Percentiles rank a stretch among this genome's conserved stretches.
phyloP scores from a whole-genome alignment of 2,113 vertebrate species.

The Nibea coibor region DNA sequence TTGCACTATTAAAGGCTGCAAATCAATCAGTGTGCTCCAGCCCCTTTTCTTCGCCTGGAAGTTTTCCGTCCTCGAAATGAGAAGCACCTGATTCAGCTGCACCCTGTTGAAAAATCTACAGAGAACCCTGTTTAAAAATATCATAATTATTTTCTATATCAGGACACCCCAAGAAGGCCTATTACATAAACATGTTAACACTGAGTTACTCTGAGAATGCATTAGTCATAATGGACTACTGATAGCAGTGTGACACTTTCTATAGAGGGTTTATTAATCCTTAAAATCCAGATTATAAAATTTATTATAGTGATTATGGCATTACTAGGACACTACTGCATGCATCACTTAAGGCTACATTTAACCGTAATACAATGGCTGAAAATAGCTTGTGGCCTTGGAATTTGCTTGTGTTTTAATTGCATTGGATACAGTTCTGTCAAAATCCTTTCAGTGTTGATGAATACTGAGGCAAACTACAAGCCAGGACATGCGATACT shows the following conservation, averaged over 20 bases:
- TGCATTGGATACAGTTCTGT: constrained; percentile 60
- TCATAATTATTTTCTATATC: neutral
- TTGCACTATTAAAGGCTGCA: neutral
- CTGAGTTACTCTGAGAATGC: constrained; percentile 11
- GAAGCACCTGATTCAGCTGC: neutral
- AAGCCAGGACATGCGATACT: constrained; percentile 38
- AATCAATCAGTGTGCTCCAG: too few relatives aligned
- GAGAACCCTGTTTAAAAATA: neutral
- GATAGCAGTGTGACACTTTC: constrained; percentile 24
- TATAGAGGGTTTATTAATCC: constrained; percentile 35
- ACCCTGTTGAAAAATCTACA: neutral
- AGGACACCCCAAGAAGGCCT: neutral
- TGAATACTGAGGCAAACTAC: constrained; percentile 18
- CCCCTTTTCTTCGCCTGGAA: neutral
- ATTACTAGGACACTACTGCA: constrained; percentile 12
- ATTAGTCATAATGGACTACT: constrained; percentile 24
- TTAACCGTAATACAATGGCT: constrained; percentile 43
- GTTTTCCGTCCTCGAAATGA: neutral
- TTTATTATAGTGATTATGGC: constrained; percentile 12
- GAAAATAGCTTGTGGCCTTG: constrained; percentile 50
- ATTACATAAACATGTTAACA: constrained; percentile 24
- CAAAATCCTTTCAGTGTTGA: constrained; percentile 31
- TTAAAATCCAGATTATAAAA: constrained; percentile 59
- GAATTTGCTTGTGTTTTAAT: constrained; percentile 35
- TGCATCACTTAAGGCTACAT: constrained; percentile 33